A percentile compares a stretch with the other conserved stretches of the same genome.
These are phyloP conservation scores for Notarius quadriscutis DNA, from an alignment of 2,113 vertebrate species.

Conservation along the genomic window DNA sequence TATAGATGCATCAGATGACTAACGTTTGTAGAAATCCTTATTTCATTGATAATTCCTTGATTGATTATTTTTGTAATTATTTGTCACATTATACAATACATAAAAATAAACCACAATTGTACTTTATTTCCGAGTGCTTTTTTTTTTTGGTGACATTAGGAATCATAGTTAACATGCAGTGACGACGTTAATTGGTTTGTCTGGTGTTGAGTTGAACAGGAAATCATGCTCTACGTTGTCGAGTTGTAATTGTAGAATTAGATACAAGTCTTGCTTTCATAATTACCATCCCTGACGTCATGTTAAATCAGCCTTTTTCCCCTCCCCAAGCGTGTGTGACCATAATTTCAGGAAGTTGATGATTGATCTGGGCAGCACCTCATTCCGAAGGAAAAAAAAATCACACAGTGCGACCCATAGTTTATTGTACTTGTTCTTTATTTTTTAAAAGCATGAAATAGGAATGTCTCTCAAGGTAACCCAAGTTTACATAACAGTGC, in stretches of 20 bases:
- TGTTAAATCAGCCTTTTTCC: neutral
- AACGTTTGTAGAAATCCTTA: neutral
- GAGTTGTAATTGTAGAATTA: neutral
- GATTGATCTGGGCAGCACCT: neutral
- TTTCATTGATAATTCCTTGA: neutral
- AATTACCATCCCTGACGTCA: neutral
- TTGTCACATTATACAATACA: neutral
- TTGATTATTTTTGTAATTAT: neutral
- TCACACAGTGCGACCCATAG: neutral
- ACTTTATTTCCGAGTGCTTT: neutral
- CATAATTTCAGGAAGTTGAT: neutral
- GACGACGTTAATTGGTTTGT: neutral
- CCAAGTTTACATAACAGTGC: constrained; percentile 8
- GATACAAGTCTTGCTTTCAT: neutral
- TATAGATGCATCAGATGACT: neutral
- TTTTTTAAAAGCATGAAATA: constrained; percentile 1
- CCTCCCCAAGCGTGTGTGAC: neutral
- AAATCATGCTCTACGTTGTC: no score
- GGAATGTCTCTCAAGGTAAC: constrained; percentile 31
- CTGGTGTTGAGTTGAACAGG: neutral
- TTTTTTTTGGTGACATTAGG: neutral
- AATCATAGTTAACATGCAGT: neutral
- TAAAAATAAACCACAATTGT: neutral
- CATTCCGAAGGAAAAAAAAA: no score
- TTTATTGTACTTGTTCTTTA: constrained; percentile 9